A percentile compares a stretch with the other conserved stretches of the same genome.
Evolutionary conservation across 2,797 vertebrate genomes (phyloP).

Genomic region (Muscicapa striata): DNA sequence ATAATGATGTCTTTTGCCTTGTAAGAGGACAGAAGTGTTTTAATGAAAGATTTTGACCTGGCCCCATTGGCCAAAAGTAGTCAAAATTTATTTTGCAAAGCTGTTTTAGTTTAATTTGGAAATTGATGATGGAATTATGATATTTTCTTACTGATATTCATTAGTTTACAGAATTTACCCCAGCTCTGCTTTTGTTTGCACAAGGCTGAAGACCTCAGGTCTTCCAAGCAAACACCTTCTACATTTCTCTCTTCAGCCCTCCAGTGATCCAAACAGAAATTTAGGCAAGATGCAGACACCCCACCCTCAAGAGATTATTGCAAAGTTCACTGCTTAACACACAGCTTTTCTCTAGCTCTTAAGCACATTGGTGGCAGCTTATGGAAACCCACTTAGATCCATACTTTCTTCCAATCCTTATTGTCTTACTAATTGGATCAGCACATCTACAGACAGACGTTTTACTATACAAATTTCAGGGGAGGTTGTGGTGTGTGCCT

Average conservation of each 20-base stretch:
- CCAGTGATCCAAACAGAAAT: background rate
- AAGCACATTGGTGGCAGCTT: constrained; percentile 43
- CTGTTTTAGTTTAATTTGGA: background rate
- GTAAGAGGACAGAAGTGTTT: background rate
- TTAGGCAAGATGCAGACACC: background rate
- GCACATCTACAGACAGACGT: background rate
- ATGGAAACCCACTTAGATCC: constrained; percentile 58
- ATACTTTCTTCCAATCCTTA: constrained; percentile 58
- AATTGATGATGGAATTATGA: background rate
- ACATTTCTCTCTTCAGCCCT: background rate
- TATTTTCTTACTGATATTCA: background rate
- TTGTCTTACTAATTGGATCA: constrained; percentile 34
- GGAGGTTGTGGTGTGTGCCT: background rate
- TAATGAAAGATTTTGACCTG: background rate
- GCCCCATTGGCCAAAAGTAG: background rate
- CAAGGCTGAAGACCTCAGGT: background rate
- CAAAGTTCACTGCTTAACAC: constrained; percentile 15
- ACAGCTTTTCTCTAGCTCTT: constrained; percentile 54
- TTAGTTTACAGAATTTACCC: background rate
- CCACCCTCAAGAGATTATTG: background rate
- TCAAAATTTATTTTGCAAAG: background rate
- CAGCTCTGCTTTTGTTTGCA: background rate
- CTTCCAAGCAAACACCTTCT: background rate
- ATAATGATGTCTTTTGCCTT: background rate
- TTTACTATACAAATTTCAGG: background rate